A percentile compares a stretch with the other conserved stretches of the same genome.
phyloP scores from a whole-genome alignment of 2,113 vertebrate genomes.

The Dissostichus mawsoni region DNA sequence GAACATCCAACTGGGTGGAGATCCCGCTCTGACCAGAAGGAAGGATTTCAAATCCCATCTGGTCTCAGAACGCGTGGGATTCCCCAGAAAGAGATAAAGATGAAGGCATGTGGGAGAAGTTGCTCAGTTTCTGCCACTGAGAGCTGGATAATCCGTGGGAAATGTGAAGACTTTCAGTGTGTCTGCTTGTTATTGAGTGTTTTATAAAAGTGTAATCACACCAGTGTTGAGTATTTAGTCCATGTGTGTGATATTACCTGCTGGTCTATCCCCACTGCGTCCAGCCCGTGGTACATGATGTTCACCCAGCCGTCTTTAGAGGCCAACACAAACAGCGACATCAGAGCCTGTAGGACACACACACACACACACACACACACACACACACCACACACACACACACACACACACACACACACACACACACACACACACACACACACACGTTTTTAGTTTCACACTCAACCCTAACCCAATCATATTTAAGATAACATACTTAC shows the following conservation, averaged over 20 bases:
- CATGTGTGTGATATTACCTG: slow-evolving; percentile 81
- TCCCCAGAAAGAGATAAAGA: slow-evolving; percentile 5
- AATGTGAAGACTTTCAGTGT: too few relatives aligned
- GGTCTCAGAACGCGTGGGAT: slow-evolving; percentile 3
- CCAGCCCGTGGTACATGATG: slow-evolving; percentile 98
- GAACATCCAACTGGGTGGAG: neutral
- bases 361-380: slow-evolving; percentile 70
- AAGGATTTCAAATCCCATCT: slow-evolving; percentile 23
- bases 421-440: too few relatives aligned
- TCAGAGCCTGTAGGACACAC: slow-evolving; percentile 88
- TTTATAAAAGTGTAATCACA: too few relatives aligned
- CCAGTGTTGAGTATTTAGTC: too few relatives aligned
- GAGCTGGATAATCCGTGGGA: neutral
- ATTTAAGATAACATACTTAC: too few relatives aligned
- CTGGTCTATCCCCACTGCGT: slow-evolving; percentile 95
- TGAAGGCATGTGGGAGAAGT: neutral
- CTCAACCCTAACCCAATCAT: too few relatives aligned
- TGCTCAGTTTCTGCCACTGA: neutral
- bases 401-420: too few relatives aligned
- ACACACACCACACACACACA: too few relatives aligned
- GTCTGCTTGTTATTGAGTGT: too few relatives aligned
- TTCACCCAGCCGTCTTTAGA: slow-evolving; percentile 99
- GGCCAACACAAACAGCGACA: slow-evolving; percentile 98
- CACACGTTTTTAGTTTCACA: too few relatives aligned
- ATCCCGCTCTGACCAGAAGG: slow-evolving; percentile 7